Evolutionary conservation across 2,888 invertebrate species (phyloP).

Genomic region (Bugulina stolonifera): DNA sequence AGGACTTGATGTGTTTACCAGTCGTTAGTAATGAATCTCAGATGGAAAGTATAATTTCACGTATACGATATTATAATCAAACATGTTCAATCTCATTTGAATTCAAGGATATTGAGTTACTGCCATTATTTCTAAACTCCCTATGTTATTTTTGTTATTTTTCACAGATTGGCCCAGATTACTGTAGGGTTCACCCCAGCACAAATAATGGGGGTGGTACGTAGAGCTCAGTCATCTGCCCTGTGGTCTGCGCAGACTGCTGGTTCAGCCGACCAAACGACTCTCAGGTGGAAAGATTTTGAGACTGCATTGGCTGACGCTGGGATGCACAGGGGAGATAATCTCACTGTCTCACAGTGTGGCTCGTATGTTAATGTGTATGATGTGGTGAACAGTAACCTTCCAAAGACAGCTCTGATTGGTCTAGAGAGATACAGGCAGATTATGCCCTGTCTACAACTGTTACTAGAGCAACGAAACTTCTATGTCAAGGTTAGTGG

Average conservation of each 20-base stretch:
- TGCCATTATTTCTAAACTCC: too few relatives aligned
- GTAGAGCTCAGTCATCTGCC: slow-evolving; percentile 28
- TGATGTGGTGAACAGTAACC: not conserved
- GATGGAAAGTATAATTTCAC: too few relatives aligned
- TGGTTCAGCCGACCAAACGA: not conserved
- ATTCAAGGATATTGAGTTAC: too few relatives aligned
- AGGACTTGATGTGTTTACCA: too few relatives aligned
- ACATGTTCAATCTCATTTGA: too few relatives aligned
- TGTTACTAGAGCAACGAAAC: not conserved
- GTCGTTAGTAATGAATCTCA: too few relatives aligned
- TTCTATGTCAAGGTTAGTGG: slow-evolving; percentile 10
- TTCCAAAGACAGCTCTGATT: not conserved
- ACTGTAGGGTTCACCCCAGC: slow-evolving; percentile 28
- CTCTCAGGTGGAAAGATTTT: not conserved
- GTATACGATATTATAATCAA: too few relatives aligned
- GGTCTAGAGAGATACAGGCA: not conserved
- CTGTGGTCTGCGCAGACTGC: not conserved
- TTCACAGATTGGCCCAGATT: slow-evolving; percentile 18
- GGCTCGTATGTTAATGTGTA: not conserved
- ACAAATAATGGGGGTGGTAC: slow-evolving; percentile 28
- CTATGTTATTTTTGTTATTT: too few relatives aligned
- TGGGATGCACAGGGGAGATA: not conserved
- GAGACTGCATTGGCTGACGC: not conserved
- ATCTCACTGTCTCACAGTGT: not conserved
- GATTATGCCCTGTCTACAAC: not conserved